A percentile compares a stretch with the other conserved stretches of the same genome.
phyloP scores from a whole-genome alignment of 2,888 invertebrate species.

The Deilephila elpenor region DNA sequence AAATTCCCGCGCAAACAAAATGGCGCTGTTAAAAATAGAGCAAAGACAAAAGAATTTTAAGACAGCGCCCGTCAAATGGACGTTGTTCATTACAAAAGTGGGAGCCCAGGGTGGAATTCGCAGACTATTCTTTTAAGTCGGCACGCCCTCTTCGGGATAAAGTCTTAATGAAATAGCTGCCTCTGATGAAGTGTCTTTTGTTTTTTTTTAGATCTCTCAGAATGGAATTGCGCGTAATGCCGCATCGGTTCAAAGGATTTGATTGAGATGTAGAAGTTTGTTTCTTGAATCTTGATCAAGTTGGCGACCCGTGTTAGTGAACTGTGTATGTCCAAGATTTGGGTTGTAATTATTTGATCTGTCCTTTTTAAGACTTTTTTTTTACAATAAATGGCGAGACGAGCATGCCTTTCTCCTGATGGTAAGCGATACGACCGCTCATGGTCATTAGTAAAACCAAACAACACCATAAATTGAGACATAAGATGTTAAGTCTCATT shows the following conservation, averaged over 20 bases:
- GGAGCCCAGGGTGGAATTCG: constrained; percentile 45
- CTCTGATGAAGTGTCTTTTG: constrained; percentile 74
- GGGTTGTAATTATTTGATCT: too few relatives aligned
- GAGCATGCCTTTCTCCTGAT: too few relatives aligned
- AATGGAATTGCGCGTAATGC: constrained; percentile 13
- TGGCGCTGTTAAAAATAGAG: constrained; percentile 39
- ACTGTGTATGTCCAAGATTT: too few relatives aligned
- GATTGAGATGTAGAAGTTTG: neutral
- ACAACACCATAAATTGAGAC: too few relatives aligned
- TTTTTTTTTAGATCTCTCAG: constrained; percentile 41
- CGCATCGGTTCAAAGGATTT: constrained; percentile 15
- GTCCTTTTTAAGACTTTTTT: too few relatives aligned
- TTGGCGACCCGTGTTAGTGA: too few relatives aligned
- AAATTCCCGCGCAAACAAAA: constrained; percentile 19
- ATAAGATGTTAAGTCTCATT: too few relatives aligned
- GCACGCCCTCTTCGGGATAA: constrained; percentile 53
- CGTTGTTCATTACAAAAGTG: constrained; percentile 81
- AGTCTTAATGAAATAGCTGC: constrained; percentile 82
- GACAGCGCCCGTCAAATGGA: constrained; percentile 74
- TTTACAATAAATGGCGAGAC: too few relatives aligned
- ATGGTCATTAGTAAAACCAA: too few relatives aligned
- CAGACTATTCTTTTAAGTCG: constrained; percentile 77
- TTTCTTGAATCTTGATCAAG: neutral
- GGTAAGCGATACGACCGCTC: too few relatives aligned
- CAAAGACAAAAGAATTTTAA: constrained; percentile 59